Base-by-base conservation (phyloP, 2,888 invertebrate genomes). In the Eueremaeus valkanovi region DNA sequence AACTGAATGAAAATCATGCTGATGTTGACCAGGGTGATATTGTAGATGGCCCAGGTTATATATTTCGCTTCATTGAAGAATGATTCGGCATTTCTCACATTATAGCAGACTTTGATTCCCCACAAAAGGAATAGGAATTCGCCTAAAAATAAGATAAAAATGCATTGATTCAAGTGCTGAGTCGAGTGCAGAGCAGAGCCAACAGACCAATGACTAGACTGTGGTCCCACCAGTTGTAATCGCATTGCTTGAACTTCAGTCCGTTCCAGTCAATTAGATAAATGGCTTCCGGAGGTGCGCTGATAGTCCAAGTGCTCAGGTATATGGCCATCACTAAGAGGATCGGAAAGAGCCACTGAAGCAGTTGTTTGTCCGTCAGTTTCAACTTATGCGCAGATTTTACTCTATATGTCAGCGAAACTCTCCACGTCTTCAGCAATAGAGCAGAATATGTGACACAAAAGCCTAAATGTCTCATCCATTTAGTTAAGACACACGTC, bases 181-280 rank as follows among this genome's bases (percentile, higher is more conserved):
- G n/a, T n/a, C n/a, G n/a, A n/a, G n/a, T n/a, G n/a, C n/a, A n/a
- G n/a, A n/a, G n/a, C n/a, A 49, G 11, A 40, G 13, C 68, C 72
- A 45, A 78, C 81, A 81, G 81, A 89, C 94, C 93, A 82, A 93
- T 92, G 66, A 92, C 92, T 83, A 93, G 87, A 83, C 92, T 92
- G 84, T 94, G 94, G 86, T 93, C 93, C 94, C 95, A 95, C 92
- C 93, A 94, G 81, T 93, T 93, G 84, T 91, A 92, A 42, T 90
- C 88, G 84, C 95, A 95, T 82, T 93, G 92, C 82, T 90, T 92
- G 85, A 94, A 95, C 83, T 91, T 90, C 77, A 94, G 86, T 73
- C 89, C 90, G 80, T 86, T 86, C 80, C 80, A 80, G 72, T 80
- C 80, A 24, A 76, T 61, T 49, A 80, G 78, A 72, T 78, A 80